Evolutionary conservation across 92 coral and sea anemone species (phyloP).

Genomic region (Porites rus): DNA sequence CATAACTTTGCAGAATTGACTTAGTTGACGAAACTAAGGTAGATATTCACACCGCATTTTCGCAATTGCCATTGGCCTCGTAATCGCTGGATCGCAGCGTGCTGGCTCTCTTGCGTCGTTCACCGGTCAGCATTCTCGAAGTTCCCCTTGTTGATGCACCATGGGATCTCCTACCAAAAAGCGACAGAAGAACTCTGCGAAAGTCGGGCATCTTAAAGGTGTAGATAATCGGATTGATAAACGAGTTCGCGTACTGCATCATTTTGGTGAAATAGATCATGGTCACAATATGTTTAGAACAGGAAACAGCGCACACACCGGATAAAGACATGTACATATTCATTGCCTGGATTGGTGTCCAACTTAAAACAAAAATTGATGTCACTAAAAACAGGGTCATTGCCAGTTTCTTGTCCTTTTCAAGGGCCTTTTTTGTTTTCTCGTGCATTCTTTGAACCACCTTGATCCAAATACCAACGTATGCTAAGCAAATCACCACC

Average conservation of each 20-base stretch:
- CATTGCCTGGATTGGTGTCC: slow-evolving; percentile 78
- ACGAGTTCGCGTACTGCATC: slow-evolving; percentile 77
- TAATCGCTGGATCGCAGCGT: slow-evolving; percentile 45
- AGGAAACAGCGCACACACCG: neutral
- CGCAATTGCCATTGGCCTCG: slow-evolving; percentile 40
- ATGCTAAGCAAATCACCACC: slow-evolving; percentile 75
- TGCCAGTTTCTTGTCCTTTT: slow-evolving; percentile 81
- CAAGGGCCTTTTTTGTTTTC: slow-evolving; percentile 64
- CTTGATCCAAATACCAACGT: slow-evolving; percentile 78
- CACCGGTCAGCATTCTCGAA: slow-evolving; percentile 21
- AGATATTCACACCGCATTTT: slow-evolving; percentile 19
- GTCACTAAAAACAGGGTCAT: slow-evolving; percentile 77
- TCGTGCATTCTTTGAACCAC: slow-evolving; percentile 75
- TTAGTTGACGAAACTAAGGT: neutral
- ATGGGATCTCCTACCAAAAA: slow-evolving; percentile 43
- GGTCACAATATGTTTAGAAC: slow-evolving; percentile 15
- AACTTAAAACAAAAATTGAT: slow-evolving; percentile 71
- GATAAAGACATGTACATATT: slow-evolving; percentile 29
- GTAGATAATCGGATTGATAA: slow-evolving; percentile 85
- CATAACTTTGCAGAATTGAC: neutral
- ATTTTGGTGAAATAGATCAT: slow-evolving; percentile 56
- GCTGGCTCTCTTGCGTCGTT: slow-evolving; percentile 32
- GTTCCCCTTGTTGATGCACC: slow-evolving; percentile 21
- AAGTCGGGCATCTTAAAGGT: slow-evolving; percentile 85
- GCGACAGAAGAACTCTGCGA: slow-evolving; percentile 53